Conservation (phyloP, 2,888 invertebrate genomes). For the Parnassius orleans region DNA sequence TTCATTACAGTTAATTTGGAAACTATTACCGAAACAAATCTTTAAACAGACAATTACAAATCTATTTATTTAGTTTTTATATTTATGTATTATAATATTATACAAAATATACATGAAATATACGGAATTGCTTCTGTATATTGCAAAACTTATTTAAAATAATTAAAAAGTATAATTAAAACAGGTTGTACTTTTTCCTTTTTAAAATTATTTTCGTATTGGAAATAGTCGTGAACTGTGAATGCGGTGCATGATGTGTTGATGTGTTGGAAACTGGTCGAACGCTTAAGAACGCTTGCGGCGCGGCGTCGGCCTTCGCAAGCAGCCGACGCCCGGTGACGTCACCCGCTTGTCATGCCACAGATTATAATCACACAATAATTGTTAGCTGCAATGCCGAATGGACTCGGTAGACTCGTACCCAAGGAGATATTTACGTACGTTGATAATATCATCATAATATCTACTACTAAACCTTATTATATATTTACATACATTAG, state of each 20-base stretch:
- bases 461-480: too few species aligned
- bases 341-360: constrained; percentile 75
- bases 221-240: background rate
- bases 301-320: constrained; percentile 66
- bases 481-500: too few species aligned
- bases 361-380: constrained; percentile 46
- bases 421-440: constrained; percentile 26
- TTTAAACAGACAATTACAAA: too few species aligned
- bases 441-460: too few species aligned
- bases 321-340: constrained; percentile 65
- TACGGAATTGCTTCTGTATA: too few species aligned
- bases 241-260: constrained; percentile 31
- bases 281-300: constrained; percentile 61
- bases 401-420: constrained; percentile 42
- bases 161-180: too few species aligned
- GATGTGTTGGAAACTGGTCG: constrained; percentile 53
- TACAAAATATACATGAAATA: too few species aligned
- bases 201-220: background rate
- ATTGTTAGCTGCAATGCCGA: constrained; percentile 42
- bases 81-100: too few species aligned
- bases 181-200: background rate
- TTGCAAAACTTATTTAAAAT: too few species aligned
- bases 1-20: too few species aligned
- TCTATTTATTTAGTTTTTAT: too few species aligned
- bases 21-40: too few species aligned